A percentile compares a stretch with the other conserved stretches of the same genome.
Evolutionary conservation across 2,888 invertebrate genomes (phyloP).

Genomic region (Arctia plantaginis): DNA sequence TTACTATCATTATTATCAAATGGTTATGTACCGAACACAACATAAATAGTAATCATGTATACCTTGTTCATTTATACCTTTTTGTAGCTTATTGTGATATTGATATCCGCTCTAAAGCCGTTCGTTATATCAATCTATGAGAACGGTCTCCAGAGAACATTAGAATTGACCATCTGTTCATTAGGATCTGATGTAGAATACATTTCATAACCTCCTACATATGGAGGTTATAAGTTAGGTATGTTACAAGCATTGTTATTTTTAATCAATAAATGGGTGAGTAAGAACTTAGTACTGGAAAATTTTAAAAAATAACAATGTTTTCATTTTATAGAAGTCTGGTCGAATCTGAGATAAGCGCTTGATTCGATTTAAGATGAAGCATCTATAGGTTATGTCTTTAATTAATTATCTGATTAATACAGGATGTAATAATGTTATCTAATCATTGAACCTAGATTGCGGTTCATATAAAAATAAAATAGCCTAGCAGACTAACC

Average conservation of each 20-base stretch:
- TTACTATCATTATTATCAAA: no score
- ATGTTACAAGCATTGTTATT: not conserved
- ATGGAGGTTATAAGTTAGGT: no score
- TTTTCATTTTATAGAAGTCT: no score
- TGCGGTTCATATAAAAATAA: not conserved
- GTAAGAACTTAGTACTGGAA: no score
- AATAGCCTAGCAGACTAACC: not conserved
- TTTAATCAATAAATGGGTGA: not conserved
- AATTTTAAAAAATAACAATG: no score
- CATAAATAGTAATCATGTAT: no score
- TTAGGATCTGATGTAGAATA: not conserved
- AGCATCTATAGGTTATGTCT: not conserved
- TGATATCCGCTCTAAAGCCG: not conserved
- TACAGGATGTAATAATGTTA: no score
- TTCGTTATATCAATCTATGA: conserved; percentile 5
- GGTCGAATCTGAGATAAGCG: no score
- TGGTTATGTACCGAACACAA: no score
- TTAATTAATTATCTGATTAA: no score
- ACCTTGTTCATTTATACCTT: not conserved
- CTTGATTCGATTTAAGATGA: not conserved
- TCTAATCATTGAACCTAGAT: not conserved
- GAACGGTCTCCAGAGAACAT: not conserved
- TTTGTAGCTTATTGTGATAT: not conserved
- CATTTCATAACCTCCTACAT: conserved; percentile 2
- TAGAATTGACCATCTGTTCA: conserved; percentile 10